Evolutionary conservation across 2,888 invertebrate species (phyloP).

Genomic region (Megaustenia siamemsis): DNA sequence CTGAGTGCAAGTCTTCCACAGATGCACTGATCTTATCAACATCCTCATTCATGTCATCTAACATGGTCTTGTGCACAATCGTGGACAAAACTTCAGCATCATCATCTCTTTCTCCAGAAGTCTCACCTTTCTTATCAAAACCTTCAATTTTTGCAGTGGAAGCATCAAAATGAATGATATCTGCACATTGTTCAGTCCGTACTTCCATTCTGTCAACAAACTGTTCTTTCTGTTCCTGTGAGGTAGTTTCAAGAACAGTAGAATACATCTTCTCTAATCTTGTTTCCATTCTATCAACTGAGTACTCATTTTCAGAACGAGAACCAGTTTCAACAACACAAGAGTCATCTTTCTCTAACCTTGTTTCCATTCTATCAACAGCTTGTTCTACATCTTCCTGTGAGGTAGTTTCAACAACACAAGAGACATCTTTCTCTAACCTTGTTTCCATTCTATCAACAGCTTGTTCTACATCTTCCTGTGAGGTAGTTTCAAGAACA

Average conservation of each 20-base stretch:
- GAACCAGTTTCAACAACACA: not conserved
- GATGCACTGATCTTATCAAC: not conserved
- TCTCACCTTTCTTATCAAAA: not conserved
- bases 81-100: not conserved
- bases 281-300: not conserved
- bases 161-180: not conserved
- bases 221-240: not conserved
- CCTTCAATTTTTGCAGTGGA: not conserved
- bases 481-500: not conserved
- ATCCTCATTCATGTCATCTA: not conserved
- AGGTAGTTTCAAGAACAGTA: not conserved
- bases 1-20: not conserved
- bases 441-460: constrained; percentile 36
- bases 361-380: constrained; percentile 4
- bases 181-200: not conserved
- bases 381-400: not conserved
- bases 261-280: not conserved
- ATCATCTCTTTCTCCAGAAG: not conserved
- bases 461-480: constrained; percentile 3
- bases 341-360: not conserved
- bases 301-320: not conserved
- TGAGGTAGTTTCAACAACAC: constrained; percentile 4
- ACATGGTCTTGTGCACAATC: not conserved
- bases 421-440: constrained; percentile 12
- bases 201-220: constrained; percentile 33